Conservation (phyloP, 2,888 invertebrate genomes). For the Bombylius major region DNA sequence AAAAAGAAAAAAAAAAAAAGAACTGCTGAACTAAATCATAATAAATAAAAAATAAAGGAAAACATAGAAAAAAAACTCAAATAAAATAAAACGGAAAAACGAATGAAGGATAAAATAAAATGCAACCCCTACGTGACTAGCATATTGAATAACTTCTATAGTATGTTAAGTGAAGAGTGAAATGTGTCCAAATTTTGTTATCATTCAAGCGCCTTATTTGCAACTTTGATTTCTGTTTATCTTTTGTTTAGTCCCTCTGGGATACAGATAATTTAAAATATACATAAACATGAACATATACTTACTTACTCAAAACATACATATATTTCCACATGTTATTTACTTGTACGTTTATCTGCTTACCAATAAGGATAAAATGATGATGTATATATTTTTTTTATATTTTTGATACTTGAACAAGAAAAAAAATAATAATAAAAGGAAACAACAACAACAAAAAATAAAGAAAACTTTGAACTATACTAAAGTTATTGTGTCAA, state of each 20-base stretch:
- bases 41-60: too few species aligned
- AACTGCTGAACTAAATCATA: too few species aligned
- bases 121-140: slow-evolving; percentile 6
- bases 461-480: too few species aligned
- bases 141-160: neutral
- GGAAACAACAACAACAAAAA: too few species aligned
- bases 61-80: neutral
- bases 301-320: neutral
- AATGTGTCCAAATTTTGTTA: slow-evolving; percentile 21
- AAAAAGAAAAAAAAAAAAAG: neutral
- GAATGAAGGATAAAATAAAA: neutral
- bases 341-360: too few species aligned
- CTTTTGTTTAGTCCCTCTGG: slow-evolving; percentile 25
- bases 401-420: too few species aligned
- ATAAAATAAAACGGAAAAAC: neutral
- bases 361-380: too few species aligned
- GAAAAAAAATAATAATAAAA: too few species aligned
- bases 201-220: slow-evolving; percentile 23
- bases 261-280: neutral
- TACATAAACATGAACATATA: neutral
- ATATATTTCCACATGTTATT: too few species aligned
- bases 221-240: slow-evolving; percentile 35
- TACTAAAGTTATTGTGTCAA: neutral
- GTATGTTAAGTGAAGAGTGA: slow-evolving; percentile 20
- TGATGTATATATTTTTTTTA: too few species aligned